A percentile compares a stretch with the other conserved stretches of the same genome.
These are phyloP conservation scores for Ormyrus labotus DNA, from an alignment of 2,888 invertebrate genomes.

Conservation along the genomic window DNA sequence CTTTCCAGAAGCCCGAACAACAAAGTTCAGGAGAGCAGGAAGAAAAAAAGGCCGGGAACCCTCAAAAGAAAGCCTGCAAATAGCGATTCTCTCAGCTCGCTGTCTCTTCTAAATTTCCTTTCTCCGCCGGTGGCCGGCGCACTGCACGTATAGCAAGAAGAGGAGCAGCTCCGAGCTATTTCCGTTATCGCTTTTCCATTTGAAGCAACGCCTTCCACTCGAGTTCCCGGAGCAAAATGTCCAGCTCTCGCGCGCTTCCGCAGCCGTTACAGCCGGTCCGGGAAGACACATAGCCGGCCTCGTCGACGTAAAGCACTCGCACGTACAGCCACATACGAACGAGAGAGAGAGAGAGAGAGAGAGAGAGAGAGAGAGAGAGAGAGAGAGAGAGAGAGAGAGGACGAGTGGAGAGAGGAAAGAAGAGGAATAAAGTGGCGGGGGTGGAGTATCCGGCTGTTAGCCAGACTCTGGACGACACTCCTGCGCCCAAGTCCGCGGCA, in stretches of 20 bases:
- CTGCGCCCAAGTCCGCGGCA: slow-evolving; percentile 65
- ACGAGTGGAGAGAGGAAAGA: not conserved
- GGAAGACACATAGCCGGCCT: slow-evolving; percentile 34
- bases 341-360: too few species aligned
- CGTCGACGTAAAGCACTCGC: slow-evolving; percentile 29
- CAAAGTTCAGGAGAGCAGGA: not conserved
- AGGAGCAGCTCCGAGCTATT: slow-evolving; percentile 46
- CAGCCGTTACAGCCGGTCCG: slow-evolving; percentile 39
- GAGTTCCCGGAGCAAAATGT: slow-evolving; percentile 39
- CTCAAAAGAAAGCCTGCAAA: slow-evolving; percentile 16
- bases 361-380: too few species aligned
- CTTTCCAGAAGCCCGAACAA: not conserved
- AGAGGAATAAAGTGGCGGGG: not conserved
- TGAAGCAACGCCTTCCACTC: slow-evolving; percentile 47
- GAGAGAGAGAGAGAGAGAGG: not conserved
- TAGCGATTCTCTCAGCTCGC: not conserved
- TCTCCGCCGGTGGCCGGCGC: not conserved
- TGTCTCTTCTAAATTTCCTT: slow-evolving; percentile 15
- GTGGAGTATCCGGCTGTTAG: slow-evolving; percentile 59
- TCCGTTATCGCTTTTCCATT: slow-evolving; percentile 57
- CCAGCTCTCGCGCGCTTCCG: not conserved
- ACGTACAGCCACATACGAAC: not conserved
- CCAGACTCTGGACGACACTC: slow-evolving; percentile 67
- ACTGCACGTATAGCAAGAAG: not conserved
- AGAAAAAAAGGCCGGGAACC: not conserved